A percentile compares a stretch with the other conserved stretches of the same genome.
Evolutionary conservation across 2,797 vertebrate species (phyloP).

Genomic region (Delichon dasypus): DNA sequence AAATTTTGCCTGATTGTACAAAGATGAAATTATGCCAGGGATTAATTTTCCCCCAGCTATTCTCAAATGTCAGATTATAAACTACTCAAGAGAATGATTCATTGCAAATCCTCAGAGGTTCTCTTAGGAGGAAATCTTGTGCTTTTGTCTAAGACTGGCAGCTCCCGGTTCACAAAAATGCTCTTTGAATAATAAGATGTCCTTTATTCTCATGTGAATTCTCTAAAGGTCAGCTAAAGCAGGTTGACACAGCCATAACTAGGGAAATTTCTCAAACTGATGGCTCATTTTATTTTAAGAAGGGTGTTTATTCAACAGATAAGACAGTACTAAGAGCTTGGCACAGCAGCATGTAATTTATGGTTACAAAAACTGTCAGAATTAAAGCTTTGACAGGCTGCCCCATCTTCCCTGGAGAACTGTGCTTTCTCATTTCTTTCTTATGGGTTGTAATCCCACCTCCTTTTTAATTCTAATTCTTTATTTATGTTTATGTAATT

Average conservation of each 20-base stretch:
- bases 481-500: background rate
- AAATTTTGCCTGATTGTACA: background rate
- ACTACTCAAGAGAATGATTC: background rate
- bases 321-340: background rate
- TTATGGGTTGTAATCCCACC: background rate
- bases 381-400: background rate
- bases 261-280: slow-evolving; percentile 47
- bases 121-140: background rate
- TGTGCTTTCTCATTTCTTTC: background rate
- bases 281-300: slow-evolving; percentile 44
- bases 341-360: background rate
- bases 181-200: background rate
- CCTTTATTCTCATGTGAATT: background rate
- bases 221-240: slow-evolving; percentile 53
- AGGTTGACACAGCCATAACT: slow-evolving; percentile 30
- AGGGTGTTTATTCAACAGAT: slow-evolving; percentile 44
- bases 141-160: background rate
- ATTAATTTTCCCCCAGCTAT: background rate
- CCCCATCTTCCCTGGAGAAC: background rate
- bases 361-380: background rate
- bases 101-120: background rate
- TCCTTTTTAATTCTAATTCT: background rate
- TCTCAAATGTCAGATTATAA: background rate
- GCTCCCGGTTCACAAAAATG: background rate
- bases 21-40: background rate